These are phyloP conservation scores for Puntigrus tetrazona DNA, from an alignment of 2,113 vertebrate genomes.

Conservation along the genomic window DNA sequence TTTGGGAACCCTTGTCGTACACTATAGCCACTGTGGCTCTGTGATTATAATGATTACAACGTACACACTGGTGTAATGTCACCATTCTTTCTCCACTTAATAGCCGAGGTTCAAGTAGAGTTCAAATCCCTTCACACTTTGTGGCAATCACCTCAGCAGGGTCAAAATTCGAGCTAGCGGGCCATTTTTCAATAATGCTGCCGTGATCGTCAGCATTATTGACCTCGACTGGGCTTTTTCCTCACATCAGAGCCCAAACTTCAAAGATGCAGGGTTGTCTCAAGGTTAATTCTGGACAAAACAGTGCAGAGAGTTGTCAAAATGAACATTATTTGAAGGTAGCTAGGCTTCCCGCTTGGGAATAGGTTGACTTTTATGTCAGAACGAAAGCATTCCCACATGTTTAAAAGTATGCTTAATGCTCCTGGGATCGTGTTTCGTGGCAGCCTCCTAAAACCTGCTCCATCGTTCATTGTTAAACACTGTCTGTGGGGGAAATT, in stretches of 20 bases:
- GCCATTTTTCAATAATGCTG: slow-evolving; percentile 65
- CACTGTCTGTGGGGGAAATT: slow-evolving; percentile 79
- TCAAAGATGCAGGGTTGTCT: slow-evolving; percentile 68
- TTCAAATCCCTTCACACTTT: slow-evolving; percentile 51
- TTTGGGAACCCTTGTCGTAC: neutral
- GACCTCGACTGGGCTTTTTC: slow-evolving; percentile 64
- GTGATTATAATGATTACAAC: slow-evolving; percentile 4
- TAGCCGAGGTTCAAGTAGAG: slow-evolving; percentile 42
- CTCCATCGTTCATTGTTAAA: slow-evolving; percentile 66
- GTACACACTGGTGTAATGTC: slow-evolving; percentile 28
- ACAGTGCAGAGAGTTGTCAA: slow-evolving; percentile 76
- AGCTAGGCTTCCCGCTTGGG: slow-evolving; percentile 73
- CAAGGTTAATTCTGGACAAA: slow-evolving; percentile 74
- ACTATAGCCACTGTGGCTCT: slow-evolving; percentile 8
- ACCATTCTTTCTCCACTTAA: slow-evolving; percentile 30
- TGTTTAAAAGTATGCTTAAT: slow-evolving; percentile 85
- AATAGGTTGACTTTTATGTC: slow-evolving; percentile 80
- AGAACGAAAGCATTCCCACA: slow-evolving; percentile 86
- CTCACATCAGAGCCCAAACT: slow-evolving; percentile 55
- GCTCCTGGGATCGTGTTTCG: slow-evolving; percentile 79
- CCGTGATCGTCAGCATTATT: slow-evolving; percentile 64
- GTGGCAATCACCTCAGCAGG: slow-evolving; percentile 16
- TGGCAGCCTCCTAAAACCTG: slow-evolving; percentile 75
- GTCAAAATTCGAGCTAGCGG: slow-evolving; percentile 59
- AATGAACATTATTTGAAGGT: slow-evolving; percentile 76